Conservation (phyloP, 2,113 vertebrate species). For the Sylvietta virens region DNA sequence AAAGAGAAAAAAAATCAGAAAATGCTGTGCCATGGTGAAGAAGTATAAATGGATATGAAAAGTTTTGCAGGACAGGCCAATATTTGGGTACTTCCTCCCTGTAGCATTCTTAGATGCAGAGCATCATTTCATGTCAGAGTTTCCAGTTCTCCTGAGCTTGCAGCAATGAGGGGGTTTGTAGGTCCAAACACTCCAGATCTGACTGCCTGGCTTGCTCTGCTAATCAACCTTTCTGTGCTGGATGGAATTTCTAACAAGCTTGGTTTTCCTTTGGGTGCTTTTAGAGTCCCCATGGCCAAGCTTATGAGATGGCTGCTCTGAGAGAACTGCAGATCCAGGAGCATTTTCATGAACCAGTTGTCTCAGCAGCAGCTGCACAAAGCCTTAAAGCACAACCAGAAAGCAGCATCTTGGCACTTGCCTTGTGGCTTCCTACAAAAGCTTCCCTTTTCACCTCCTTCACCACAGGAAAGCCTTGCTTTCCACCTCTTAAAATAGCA, state of each 20-base stretch:
- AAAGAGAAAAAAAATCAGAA: background rate
- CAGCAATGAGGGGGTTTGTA: background rate
- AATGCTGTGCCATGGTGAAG: background rate
- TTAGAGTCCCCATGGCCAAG: background rate
- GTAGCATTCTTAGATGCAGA: background rate
- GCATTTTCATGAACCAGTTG: background rate
- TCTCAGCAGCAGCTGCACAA: background rate
- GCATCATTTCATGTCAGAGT: too few relatives aligned
- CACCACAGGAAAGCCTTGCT: background rate
- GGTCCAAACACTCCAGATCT: rapidly evolving
- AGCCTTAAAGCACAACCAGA: background rate
- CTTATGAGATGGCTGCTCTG: background rate
- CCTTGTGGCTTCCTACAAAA: background rate
- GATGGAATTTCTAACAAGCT: background rate
- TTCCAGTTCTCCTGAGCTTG: background rate
- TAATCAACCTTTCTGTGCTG: background rate
- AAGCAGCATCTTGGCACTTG: background rate
- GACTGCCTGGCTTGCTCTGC: background rate
- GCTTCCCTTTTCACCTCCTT: background rate
- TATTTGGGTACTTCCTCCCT: background rate
- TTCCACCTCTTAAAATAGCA: background rate
- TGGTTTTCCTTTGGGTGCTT: background rate
- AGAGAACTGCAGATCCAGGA: background rate
- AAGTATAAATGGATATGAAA: background rate
- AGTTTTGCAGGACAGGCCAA: background rate